These are phyloP conservation scores for Sturnus vulgaris DNA, from an alignment of 2,113 vertebrate species.

Conservation along the genomic window DNA sequence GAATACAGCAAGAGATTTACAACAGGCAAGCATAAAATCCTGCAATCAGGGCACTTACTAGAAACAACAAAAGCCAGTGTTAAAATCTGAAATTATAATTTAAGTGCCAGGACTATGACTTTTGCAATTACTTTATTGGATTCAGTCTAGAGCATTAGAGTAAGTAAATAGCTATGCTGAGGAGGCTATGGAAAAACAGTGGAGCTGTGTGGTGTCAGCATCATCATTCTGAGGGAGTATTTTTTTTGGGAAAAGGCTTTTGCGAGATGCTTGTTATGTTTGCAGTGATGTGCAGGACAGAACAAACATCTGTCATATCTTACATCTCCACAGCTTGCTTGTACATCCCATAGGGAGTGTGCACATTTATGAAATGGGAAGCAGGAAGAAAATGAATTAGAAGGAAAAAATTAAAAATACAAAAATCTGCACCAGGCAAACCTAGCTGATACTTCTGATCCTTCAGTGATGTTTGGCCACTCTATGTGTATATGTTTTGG, in stretches of 20 bases:
- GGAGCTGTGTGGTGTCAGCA: background rate
- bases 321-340: background rate
- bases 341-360: background rate
- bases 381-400: background rate
- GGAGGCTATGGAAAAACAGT: constrained; percentile 11
- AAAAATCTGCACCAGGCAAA: background rate
- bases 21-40: background rate
- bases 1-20: background rate
- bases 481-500: background rate
- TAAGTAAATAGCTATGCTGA: background rate
- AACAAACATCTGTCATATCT: background rate
- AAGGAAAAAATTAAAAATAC: background rate
- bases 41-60: background rate
- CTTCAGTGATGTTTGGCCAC: background rate
- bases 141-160: background rate
- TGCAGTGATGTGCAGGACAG: background rate
- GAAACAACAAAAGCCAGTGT: background rate
- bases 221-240: background rate
- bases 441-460: background rate
- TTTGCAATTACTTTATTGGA: background rate
- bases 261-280: fast-evolving
- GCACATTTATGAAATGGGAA: background rate
- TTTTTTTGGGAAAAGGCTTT: background rate
- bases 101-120: constrained; percentile 31
- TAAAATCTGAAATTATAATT: background rate